Conservation (phyloP, 2,113 vertebrate species). For the Ibidorhyncha struthersii region DNA sequence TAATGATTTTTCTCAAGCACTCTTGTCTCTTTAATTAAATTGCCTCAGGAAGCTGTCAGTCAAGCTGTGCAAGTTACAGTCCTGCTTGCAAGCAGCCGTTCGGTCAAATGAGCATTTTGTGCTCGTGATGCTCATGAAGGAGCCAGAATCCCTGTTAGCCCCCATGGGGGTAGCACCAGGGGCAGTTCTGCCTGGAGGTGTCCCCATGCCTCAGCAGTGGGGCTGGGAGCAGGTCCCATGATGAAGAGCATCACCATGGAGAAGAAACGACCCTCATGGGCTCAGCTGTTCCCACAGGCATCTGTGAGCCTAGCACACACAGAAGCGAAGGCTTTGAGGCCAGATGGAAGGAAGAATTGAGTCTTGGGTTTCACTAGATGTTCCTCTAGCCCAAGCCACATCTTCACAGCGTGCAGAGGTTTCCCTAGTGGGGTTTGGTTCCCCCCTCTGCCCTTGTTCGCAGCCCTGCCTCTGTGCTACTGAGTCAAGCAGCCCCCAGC, state of each 20-base stretch:
- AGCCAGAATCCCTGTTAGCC: neutral
- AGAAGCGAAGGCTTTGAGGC: neutral
- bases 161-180: accelerated
- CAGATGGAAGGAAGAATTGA: neutral
- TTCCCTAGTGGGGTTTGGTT: neutral
- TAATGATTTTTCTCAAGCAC: neutral
- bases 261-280: neutral
- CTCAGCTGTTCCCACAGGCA: neutral
- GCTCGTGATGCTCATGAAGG: neutral
- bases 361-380: neutral
- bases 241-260: neutral
- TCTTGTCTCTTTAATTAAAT: constrained; percentile 5
- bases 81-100: neutral
- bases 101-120: neutral
- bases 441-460: neutral
- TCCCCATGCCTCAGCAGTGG: neutral
- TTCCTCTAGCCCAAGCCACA: neutral
- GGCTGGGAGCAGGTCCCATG: neutral
- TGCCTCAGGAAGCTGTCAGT: neutral
- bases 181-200: neutral
- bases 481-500: neutral
- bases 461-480: neutral
- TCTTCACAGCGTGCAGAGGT: neutral
- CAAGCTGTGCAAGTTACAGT: neutral
- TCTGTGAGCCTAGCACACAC: neutral